Evolutionary conservation across 1,140 invertebrate species (phyloP).

Genomic region (Lepidurus apus): DNA sequence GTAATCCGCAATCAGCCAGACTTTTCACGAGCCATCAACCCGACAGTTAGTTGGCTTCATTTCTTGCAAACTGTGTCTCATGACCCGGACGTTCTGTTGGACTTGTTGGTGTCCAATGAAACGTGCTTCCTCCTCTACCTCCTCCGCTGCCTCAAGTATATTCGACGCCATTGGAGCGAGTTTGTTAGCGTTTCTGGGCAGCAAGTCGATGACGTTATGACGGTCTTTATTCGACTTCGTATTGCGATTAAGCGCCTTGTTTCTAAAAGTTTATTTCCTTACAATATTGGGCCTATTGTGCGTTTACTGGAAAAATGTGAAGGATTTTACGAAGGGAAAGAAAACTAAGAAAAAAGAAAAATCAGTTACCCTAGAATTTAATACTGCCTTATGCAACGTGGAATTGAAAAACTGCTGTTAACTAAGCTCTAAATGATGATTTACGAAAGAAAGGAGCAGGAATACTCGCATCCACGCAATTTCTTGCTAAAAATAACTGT

Average conservation of each 20-base stretch:
- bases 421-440: not conserved
- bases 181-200: slow-evolving; percentile 58
- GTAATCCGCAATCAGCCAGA: slow-evolving; percentile 52
- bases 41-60: slow-evolving; percentile 73
- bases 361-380: not conserved
- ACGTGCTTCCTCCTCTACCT: slow-evolving; percentile 85
- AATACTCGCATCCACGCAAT: not conserved
- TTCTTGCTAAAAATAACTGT: not conserved
- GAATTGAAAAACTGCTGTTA: not conserved
- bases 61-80: slow-evolving; percentile 75
- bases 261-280: slow-evolving; percentile 74
- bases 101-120: slow-evolving; percentile 83
- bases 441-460: not conserved
- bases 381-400: not conserved
- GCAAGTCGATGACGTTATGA: slow-evolving; percentile 75
- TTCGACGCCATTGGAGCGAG: slow-evolving; percentile 72
- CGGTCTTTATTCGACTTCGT: slow-evolving; percentile 68
- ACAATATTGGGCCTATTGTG: slow-evolving; percentile 81
- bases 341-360: slow-evolving; percentile 38
- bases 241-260: slow-evolving; percentile 75
- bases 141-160: slow-evolving; percentile 76
- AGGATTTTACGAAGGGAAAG: slow-evolving; percentile 74
- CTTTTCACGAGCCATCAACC: slow-evolving; percentile 56
- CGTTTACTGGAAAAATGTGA: slow-evolving; percentile 77
- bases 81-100: slow-evolving; percentile 73